Conservation (phyloP, 2,888 invertebrate species). For the Mellilla xanthometata region DNA sequence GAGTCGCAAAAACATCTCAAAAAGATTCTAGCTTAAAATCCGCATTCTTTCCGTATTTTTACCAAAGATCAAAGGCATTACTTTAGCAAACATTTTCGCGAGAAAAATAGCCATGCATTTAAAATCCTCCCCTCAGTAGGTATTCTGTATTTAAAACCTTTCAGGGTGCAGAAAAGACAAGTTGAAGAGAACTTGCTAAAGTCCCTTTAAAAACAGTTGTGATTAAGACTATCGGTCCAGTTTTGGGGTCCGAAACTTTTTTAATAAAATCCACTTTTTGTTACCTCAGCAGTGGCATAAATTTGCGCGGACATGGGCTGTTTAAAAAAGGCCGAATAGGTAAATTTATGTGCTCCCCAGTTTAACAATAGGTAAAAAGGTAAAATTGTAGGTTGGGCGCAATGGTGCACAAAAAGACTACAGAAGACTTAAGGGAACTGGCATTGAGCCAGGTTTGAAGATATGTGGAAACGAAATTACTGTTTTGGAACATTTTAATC, state of each 20-base stretch:
- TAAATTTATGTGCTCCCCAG: constrained; percentile 46
- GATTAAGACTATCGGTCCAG: constrained; percentile 17
- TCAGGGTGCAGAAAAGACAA: constrained; percentile 2
- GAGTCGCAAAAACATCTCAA: too few species aligned
- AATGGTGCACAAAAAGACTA: constrained; percentile 7
- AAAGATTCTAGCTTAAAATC: too few species aligned
- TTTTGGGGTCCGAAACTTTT: constrained; percentile 57
- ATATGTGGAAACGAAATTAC: background rate
- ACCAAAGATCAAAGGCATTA: background rate
- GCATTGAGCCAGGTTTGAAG: background rate
- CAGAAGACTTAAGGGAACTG: background rate
- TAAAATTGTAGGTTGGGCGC: constrained; percentile 17
- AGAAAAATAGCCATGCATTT: background rate
- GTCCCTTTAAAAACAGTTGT: constrained; percentile 14
- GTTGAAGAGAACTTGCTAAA: constrained; percentile 8
- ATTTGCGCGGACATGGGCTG: constrained; percentile 57
- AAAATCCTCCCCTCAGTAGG: background rate
- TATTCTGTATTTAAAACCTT: background rate
- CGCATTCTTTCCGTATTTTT: background rate
- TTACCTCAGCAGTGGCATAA: constrained; percentile 50
- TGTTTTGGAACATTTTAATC: background rate
- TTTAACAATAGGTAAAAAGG: constrained; percentile 21
- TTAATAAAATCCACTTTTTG: constrained; percentile 67
- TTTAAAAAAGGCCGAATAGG: constrained; percentile 56
- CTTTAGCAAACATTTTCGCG: background rate